Percentiles rank a stretch among this genome's conserved stretches.
These are phyloP conservation scores for Sardinella longiceps DNA, from an alignment of 2,797 vertebrate genomes.

Conservation along the genomic window DNA sequence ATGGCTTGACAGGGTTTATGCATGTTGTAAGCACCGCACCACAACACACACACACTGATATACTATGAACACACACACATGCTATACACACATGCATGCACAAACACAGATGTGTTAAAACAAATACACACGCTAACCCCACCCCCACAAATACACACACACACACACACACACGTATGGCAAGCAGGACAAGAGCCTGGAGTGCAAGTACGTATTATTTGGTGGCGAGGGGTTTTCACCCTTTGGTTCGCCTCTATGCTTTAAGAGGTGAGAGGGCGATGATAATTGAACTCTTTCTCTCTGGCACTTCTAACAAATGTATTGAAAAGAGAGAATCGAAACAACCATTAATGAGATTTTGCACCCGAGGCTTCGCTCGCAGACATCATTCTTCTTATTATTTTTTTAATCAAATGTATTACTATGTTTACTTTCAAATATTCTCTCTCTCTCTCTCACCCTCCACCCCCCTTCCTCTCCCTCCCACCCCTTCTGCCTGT, in stretches of 20 bases:
- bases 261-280: constrained; percentile 72
- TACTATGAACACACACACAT: neutral
- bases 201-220: neutral
- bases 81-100: neutral
- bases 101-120: neutral
- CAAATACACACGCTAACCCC: neutral
- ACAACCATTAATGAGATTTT: constrained; percentile 81
- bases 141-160: neutral
- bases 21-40: neutral
- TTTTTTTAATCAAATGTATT: constrained; percentile 77
- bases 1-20: constrained; percentile 24
- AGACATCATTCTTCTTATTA: constrained; percentile 76
- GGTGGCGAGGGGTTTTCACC: constrained; percentile 2
- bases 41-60: neutral
- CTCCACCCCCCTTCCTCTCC: constrained; percentile 28
- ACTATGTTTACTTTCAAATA: constrained; percentile 73
- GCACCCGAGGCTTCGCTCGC: constrained; percentile 62
- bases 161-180: neutral
- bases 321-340: constrained; percentile 75
- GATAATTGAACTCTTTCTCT: constrained; percentile 72
- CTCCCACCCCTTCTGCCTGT: neutral
- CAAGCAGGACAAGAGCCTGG: neutral
- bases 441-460: constrained; percentile 51
- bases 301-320: constrained; percentile 76
- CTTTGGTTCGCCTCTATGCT: neutral